phyloP scores from a whole-genome alignment of 2,888 invertebrate genomes.

The Ichneumoninae sp. region DNA sequence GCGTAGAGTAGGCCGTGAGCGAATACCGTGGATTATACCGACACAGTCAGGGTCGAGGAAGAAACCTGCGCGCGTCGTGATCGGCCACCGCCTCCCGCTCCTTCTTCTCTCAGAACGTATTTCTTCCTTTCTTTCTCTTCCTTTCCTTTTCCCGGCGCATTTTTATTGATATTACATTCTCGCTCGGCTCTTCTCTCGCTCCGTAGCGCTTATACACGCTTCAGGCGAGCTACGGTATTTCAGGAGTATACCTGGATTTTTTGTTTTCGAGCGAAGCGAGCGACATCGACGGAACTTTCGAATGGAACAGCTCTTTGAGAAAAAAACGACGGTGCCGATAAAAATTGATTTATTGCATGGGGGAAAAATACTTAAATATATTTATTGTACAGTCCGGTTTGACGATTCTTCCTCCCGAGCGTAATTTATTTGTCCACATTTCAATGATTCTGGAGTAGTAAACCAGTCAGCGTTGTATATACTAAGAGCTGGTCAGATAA shows the following conservation, averaged over 20 bases:
- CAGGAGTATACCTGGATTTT: not conserved
- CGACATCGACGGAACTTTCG: not conserved
- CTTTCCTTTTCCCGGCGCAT: constrained; percentile 6
- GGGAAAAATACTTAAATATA: not conserved
- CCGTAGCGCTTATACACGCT: not conserved
- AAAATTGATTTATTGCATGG: not conserved
- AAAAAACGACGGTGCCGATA: not conserved
- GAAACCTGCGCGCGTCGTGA: constrained; percentile 41
- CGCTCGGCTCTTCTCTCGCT: constrained; percentile 12
- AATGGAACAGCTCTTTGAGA: not conserved
- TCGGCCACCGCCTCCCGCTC: constrained; percentile 40
- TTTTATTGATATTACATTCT: constrained; percentile 31
- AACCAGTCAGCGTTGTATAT: not conserved
- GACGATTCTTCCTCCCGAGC: not conserved
- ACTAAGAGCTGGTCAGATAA: not conserved
- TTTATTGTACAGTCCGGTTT: no score
- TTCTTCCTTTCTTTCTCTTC: constrained; percentile 2
- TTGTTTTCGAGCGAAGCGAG: not conserved
- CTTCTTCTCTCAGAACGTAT: constrained; percentile 18
- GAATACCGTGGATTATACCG: constrained; percentile 36
- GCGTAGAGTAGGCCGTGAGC: constrained; percentile 50
- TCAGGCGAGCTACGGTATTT: constrained; percentile 11
- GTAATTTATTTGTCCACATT: not conserved
- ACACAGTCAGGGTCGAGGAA: constrained; percentile 30
- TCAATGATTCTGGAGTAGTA: not conserved